Conservation (phyloP, 2,797 vertebrate genomes). For the Labroides dimidiatus region DNA sequence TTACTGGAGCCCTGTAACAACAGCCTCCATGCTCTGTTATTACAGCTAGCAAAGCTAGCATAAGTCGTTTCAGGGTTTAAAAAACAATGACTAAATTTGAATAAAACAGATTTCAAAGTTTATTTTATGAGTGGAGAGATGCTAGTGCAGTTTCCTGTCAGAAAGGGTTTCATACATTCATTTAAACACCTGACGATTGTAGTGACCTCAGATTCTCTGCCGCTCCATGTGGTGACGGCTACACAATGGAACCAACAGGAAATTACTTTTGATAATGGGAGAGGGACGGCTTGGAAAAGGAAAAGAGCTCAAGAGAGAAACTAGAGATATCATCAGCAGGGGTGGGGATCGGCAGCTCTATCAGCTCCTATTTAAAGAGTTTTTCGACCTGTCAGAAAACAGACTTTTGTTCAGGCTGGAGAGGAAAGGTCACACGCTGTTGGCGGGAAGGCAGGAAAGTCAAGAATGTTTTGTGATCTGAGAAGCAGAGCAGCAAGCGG, state of each 20-base stretch:
- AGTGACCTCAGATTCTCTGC: not conserved
- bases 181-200: slow-evolving; percentile 2
- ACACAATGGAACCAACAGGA: slow-evolving; percentile 58
- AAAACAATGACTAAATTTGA: not conserved
- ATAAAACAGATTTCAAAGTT: not conserved
- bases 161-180: not conserved
- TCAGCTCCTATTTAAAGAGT: slow-evolving; percentile 10
- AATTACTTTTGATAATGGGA: slow-evolving; percentile 59
- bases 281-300: slow-evolving; percentile 37
- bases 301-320: slow-evolving; percentile 37
- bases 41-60: not conserved
- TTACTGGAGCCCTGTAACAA: not conserved
- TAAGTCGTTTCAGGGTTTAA: not conserved
- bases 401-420: not conserved
- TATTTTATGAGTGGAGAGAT: not conserved
- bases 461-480: not conserved
- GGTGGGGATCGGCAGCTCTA: slow-evolving; percentile 4
- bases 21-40: not conserved
- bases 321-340: slow-evolving; percentile 33
- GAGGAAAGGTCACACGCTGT: slow-evolving; percentile 1
- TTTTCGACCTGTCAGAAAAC: slow-evolving; percentile 11
- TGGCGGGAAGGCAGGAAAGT: slow-evolving; percentile 9
- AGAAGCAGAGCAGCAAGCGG: slow-evolving; percentile 9
- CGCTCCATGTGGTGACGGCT: slow-evolving; percentile 15
- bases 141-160: not conserved